Conservation (phyloP, 2,113 vertebrate genomes). For the Plecotus auritus region DNA sequence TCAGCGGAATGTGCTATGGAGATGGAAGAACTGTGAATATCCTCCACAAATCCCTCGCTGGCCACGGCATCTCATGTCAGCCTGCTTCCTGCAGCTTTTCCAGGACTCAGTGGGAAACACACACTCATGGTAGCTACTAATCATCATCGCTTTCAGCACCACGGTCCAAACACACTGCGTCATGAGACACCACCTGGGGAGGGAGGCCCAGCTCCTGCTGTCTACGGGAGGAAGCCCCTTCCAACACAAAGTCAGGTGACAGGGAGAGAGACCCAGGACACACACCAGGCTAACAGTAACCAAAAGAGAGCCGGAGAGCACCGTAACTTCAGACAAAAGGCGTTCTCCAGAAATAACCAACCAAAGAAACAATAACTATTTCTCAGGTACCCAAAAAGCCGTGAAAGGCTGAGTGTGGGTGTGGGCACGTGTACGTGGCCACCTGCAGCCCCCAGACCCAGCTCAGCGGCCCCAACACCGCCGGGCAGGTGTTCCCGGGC, state of each 20-base stretch:
- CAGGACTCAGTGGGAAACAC: not conserved
- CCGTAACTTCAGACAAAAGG: too few relatives aligned
- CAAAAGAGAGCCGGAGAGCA: not conserved
- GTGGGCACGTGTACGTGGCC: not conserved
- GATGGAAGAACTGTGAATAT: not conserved
- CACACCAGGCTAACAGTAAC: not conserved
- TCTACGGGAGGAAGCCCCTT: not conserved
- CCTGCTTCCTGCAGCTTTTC: not conserved
- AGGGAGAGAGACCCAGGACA: not conserved
- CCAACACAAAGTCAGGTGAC: not conserved
- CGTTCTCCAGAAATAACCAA: not conserved
- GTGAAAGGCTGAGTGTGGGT: not conserved
- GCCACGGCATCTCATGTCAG: not conserved
- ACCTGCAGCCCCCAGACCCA: not conserved
- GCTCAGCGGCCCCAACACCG: not conserved
- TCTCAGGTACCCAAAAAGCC: not conserved
- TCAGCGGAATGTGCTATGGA: not conserved
- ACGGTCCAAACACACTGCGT: rapidly evolving
- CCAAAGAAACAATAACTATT: not conserved
- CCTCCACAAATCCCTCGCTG: not conserved
- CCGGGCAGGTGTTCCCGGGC: not conserved
- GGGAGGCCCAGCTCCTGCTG: not conserved
- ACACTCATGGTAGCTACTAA: not conserved
- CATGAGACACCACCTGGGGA: not conserved
- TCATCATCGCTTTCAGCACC: too few relatives aligned